phyloP scores from a whole-genome alignment of 2,113 vertebrate genomes.

The Hemibagrus wyckioides region DNA sequence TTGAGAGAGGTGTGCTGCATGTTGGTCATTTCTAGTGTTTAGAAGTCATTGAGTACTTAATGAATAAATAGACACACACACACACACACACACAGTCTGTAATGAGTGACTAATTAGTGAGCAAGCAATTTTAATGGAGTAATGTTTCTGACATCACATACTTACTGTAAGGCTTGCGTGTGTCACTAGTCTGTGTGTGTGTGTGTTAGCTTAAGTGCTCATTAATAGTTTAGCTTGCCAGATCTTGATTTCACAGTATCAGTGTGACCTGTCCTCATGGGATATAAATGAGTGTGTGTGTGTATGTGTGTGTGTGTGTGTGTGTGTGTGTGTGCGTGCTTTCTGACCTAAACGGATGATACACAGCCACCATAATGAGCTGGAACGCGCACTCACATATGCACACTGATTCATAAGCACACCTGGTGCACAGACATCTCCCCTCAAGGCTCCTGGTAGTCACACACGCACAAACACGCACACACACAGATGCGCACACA shows the following conservation, averaged over 20 bases:
- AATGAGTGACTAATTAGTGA: slow-evolving; percentile 1
- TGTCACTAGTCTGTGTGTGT: background rate
- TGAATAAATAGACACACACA: background rate
- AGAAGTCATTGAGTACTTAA: background rate
- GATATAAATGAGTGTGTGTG: background rate
- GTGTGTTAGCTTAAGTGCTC: slow-evolving; percentile 39
- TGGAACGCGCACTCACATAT: slow-evolving; percentile 17
- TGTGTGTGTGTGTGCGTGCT: too few relatives aligned
- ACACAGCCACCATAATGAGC: background rate
- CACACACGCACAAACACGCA: slow-evolving; percentile 30
- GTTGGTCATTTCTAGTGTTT: background rate
- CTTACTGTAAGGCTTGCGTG: background rate
- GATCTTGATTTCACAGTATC: slow-evolving; percentile 32
- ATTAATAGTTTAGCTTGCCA: slow-evolving; percentile 47
- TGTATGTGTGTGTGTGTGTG: slow-evolving; percentile 9
- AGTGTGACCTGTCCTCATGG: slow-evolving; percentile 21
- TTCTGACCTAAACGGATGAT: slow-evolving; percentile 20
- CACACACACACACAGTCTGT: background rate
- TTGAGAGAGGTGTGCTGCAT: background rate
- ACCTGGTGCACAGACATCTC: slow-evolving; percentile 71
- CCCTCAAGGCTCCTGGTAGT: slow-evolving; percentile 13
- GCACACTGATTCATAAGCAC: slow-evolving; percentile 52
- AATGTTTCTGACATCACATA: background rate
- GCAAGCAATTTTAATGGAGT: background rate
- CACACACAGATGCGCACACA: background rate